Conservation (phyloP, 2,113 vertebrate species). For the Anser brachyrhynchus region DNA sequence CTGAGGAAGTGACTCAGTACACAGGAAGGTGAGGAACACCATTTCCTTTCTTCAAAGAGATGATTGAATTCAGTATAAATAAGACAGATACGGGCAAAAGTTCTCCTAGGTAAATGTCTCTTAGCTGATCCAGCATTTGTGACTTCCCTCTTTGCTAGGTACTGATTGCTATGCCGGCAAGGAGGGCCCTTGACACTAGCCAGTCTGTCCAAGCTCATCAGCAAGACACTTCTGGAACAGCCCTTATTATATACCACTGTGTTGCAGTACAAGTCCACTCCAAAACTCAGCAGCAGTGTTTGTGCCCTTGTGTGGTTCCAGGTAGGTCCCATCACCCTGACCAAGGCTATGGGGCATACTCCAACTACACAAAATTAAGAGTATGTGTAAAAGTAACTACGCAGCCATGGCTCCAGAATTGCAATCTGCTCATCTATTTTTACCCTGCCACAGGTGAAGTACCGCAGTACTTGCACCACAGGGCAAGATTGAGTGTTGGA, state of each 20-base stretch:
- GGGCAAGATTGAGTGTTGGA: background rate
- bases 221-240: background rate
- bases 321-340: background rate
- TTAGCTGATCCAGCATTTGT: background rate
- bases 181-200: accelerated
- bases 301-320: background rate
- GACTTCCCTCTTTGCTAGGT: accelerated
- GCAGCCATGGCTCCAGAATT: background rate
- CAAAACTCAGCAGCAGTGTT: background rate
- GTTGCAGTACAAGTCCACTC: background rate
- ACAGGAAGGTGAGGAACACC: background rate
- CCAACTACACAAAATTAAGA: accelerated
- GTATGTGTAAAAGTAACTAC: background rate
- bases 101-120: background rate
- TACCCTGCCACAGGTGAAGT: background rate
- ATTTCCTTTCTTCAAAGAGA: background rate
- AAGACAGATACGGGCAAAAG: background rate
- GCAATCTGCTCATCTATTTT: background rate
- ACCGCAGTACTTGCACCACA: accelerated
- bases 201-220: background rate
- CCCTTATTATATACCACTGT: background rate
- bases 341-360: accelerated
- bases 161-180: background rate
- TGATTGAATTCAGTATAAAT: background rate
- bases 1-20: background rate